phyloP scores from a whole-genome alignment of 2,888 invertebrate genomes.

The Heliconius charithonia region DNA sequence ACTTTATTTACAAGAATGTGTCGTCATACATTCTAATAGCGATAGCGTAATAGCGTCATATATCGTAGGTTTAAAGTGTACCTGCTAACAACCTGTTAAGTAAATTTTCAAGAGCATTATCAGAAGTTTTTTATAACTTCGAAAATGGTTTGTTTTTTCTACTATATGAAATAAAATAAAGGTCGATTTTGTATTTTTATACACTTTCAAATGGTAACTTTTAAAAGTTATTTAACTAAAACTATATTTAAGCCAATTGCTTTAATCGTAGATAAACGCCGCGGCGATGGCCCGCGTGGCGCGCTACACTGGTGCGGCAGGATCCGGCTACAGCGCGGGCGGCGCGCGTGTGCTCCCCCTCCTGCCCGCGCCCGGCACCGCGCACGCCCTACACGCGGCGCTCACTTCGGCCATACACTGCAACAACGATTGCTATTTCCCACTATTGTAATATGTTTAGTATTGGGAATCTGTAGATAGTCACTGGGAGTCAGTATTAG shows the following conservation, averaged over 20 bases:
- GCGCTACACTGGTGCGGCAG: slow-evolving; percentile 69
- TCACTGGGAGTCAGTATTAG: background rate
- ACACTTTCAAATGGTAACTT: no score
- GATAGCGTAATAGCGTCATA: no score
- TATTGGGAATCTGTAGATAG: background rate
- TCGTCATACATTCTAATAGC: no score
- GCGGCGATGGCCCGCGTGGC: slow-evolving; percentile 76
- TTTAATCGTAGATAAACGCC: background rate
- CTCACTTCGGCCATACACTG: slow-evolving; percentile 62
- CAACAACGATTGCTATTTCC: slow-evolving; percentile 64
- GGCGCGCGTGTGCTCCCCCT: slow-evolving; percentile 57
- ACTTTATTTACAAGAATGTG: no score
- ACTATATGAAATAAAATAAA: no score
- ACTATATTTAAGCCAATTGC: background rate
- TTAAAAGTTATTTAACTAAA: background rate
- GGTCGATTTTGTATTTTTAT: no score
- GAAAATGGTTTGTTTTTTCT: no score
- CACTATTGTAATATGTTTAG: slow-evolving; percentile 56
- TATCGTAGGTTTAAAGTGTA: no score
- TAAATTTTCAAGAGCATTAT: no score
- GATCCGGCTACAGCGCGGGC: slow-evolving; percentile 16
- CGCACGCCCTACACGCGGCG: slow-evolving; percentile 54
- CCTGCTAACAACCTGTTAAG: no score
- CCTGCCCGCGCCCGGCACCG: slow-evolving; percentile 53
- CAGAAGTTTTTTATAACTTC: no score